Evolutionary conservation across 2,888 invertebrate genomes (phyloP), one percentile per base, ranked within the genome.

Genomic region (Phymatocera aterrima): DNA sequence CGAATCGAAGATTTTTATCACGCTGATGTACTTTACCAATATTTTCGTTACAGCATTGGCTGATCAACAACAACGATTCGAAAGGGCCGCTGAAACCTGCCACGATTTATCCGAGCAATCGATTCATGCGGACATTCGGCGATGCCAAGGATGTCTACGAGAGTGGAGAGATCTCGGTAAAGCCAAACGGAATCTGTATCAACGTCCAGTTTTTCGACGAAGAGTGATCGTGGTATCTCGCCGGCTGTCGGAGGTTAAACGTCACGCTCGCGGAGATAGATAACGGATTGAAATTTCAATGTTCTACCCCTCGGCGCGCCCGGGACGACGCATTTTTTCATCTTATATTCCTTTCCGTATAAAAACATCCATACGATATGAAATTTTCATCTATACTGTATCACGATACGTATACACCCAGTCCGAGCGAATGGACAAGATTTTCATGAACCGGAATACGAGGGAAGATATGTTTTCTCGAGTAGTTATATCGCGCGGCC

Each of bases 121-220:
- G 77, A 15, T 83, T 84, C 72, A 81, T 77, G 77, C 65, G 79
- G 43, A 78, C 79, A 3, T 84, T 80, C 79, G 65, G 12, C 15
- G 79, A 77, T 40, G 80, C 82, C n/a, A 70, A 77, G 12, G 80
- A 83, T 24, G 82, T 84, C 34, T 81, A 77, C 79, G 64, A 80
- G 24, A 81, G 82, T 68, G 77, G 80, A 78, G 81, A 81, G 78
- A 77, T 84, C 40, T 83, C 82, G 2, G 34, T 80, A 31, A 75
- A 60, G 28, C 82, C 83, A 3, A 79, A 68, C 60, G 81, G 80
- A 21, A 81, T 84, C 79, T 85, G 84, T 82, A 81, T 85, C 80
- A 86, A 86, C 80, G 83, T 81, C 72, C 84, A 80, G 79, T 81
- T 82, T 70, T 82, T 81, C 48, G 82, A 82, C 78, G 79, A 83